Evolutionary conservation across 2,113 vertebrate species (phyloP), one percentile per base, ranked within the genome.

Genomic region (Oostethus manadensis): DNA sequence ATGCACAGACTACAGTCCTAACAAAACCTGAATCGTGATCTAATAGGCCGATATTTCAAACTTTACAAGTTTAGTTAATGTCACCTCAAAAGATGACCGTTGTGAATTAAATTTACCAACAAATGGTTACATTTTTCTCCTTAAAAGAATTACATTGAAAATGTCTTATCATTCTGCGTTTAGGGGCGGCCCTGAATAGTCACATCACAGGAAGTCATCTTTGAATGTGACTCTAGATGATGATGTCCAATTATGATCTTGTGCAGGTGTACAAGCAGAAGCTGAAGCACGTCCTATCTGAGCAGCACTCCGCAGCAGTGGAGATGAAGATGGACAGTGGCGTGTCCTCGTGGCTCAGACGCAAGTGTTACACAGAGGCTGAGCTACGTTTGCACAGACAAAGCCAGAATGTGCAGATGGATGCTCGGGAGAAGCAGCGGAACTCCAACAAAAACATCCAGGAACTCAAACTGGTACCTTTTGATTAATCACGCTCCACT

Each of bases 381-480:
- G 94, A 96, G 82, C 70, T 74, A 0, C 20, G 55, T 0, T 51
- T 94, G 8, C 78, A 56, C 1, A 82, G 80, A 8, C 84, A 88
- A 8, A 56, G 83, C 17, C 84, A 74, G n/a, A 60, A 53, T 0
- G 76, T 94, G 67, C 91, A 90, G 68, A 71, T 80, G 7, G 83
- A 87, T 35, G 23, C 88, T 47, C 91, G 92, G 35, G 91, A 95
- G 74, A 91, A 92, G 72, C 88, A 90, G 71, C 49, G 92, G 51
- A 84, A 89, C 48, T 87, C 62, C 0, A 82, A 92, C n/a, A 83
- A 74, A 77, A 67, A 77, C 42, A 54, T 91, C 66, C 92, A 91
- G 80, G 90, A 86, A 78, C 75, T 95, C 7, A 78, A 89, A 35
- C 82, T 95, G 93, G 96, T 98, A 43, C 8, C 3, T 14, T 15